Conservation (phyloP, 2,113 vertebrate genomes). For the Lathamus discolor region DNA sequence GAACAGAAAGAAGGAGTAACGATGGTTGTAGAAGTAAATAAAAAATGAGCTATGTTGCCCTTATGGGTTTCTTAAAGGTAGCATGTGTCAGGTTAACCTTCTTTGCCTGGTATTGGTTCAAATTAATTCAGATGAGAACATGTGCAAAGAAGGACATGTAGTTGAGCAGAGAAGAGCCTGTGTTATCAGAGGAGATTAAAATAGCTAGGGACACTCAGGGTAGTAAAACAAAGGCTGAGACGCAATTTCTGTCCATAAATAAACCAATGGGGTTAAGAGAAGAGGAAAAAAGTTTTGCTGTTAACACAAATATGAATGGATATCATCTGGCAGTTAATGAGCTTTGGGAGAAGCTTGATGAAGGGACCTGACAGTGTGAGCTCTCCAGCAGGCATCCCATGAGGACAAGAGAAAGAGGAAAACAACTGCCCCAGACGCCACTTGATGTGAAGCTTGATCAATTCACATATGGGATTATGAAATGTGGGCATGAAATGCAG, state of each 20-base stretch:
- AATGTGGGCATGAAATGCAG: neutral
- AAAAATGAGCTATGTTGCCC: neutral
- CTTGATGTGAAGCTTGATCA: neutral
- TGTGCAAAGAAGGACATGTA: neutral
- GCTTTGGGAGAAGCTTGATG: neutral
- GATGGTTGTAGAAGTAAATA: neutral
- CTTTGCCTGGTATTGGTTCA: neutral
- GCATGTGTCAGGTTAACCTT: neutral
- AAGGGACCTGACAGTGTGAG: neutral
- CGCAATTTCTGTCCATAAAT: neutral
- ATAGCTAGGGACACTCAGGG: neutral
- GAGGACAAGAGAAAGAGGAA: neutral
- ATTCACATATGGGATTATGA: neutral
- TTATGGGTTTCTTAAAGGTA: neutral
- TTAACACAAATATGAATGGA: neutral
- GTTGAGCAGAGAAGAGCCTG: neutral
- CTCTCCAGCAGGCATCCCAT: accelerated
- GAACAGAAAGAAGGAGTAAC: neutral
- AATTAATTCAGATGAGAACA: slow-evolving; percentile 1
- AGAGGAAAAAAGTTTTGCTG: neutral
- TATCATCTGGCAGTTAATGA: neutral
- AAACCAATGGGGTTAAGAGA: neutral
- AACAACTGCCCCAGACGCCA: neutral
- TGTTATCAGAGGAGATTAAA: neutral
- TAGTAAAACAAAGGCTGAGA: neutral